These are phyloP conservation scores for Melinaea menophilus DNA, from an alignment of 2,888 invertebrate species.

Conservation along the genomic window DNA sequence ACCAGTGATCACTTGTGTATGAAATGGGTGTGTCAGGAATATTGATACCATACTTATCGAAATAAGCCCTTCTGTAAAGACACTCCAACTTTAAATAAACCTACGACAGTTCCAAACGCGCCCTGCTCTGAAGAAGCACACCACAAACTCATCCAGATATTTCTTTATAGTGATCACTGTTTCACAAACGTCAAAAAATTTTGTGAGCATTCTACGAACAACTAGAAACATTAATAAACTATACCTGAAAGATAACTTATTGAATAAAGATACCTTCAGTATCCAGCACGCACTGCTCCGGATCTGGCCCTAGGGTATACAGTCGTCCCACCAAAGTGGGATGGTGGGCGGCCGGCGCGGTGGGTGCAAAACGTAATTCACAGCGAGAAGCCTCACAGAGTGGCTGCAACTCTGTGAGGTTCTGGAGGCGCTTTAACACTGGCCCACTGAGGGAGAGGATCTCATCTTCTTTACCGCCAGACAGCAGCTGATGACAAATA, in stretches of 20 bases:
- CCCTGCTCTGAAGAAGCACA: no score
- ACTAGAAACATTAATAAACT: no score
- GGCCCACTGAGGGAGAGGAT: conserved; percentile 82
- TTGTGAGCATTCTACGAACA: no score
- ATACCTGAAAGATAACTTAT: not conserved
- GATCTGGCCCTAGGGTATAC: conserved; percentile 81
- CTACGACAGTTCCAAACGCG: no score
- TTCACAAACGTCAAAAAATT: no score
- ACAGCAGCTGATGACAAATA: conserved; percentile 62
- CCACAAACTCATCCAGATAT: no score
- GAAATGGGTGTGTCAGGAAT: no score
- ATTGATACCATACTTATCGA: no score
- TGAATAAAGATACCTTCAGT: conserved; percentile 67
- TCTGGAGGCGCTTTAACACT: conserved; percentile 81
- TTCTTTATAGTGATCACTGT: no score
- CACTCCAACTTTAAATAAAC: no score
- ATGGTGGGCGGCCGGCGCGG: conserved; percentile 51
- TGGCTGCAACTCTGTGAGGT: conserved; percentile 74
- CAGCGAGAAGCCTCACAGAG: conserved; percentile 50
- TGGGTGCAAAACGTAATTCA: conserved; percentile 58
- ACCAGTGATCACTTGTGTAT: no score
- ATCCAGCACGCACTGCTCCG: conserved; percentile 77
- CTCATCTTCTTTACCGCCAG: conserved; percentile 83
- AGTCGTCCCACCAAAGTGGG: conserved; percentile 58
- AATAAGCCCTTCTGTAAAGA: no score